Conservation (phyloP, 2,797 vertebrate species). For the Meriones psammophilus region DNA sequence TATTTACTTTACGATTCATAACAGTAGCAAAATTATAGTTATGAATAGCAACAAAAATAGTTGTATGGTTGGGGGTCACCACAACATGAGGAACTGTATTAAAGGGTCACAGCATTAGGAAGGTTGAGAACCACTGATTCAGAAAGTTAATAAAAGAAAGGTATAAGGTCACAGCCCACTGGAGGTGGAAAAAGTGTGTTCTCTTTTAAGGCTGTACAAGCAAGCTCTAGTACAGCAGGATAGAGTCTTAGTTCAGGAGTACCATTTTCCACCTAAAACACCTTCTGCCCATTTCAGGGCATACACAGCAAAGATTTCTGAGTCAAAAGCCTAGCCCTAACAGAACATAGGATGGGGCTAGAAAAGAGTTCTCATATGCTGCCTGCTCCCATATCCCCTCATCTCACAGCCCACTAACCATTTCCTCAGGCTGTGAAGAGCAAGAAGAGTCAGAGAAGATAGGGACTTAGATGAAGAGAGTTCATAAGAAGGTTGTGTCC, state of each 20-base stretch:
- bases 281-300: not conserved
- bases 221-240: not conserved
- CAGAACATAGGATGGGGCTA: slow-evolving; percentile 38
- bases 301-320: not conserved
- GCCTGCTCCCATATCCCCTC: not conserved
- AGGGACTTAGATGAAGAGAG: not conserved
- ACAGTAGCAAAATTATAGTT: not conserved
- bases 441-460: not conserved
- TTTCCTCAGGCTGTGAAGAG: not conserved
- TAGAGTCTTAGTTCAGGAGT: slow-evolving; percentile 7
- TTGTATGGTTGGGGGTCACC: not conserved
- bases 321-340: slow-evolving; percentile 25
- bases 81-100: not conserved
- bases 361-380: not conserved
- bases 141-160: slow-evolving; percentile 18
- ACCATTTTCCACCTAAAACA: slow-evolving; percentile 12
- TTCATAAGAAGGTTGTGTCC: not conserved
- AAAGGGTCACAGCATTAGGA: too few species aligned
- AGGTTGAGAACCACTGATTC: not conserved
- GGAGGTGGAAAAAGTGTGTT: not conserved
- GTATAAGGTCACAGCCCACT: not conserved
- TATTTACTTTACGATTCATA: not conserved
- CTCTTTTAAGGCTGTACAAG: not conserved
- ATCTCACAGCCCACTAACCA: not conserved
- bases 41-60: not conserved